These are phyloP conservation scores for Arrhopalites spinosus DNA, from an alignment of 2,888 invertebrate genomes.

Conservation along the genomic window DNA sequence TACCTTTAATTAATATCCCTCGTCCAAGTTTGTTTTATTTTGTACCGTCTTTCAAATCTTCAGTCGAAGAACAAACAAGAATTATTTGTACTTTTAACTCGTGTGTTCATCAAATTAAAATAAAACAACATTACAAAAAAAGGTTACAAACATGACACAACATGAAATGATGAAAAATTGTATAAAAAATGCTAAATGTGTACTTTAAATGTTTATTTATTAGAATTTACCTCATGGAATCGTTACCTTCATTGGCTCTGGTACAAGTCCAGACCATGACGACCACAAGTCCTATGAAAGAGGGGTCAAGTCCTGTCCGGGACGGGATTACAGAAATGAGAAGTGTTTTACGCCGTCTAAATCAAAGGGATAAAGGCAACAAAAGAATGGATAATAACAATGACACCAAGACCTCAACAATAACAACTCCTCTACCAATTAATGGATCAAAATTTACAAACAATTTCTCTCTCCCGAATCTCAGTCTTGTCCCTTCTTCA, in stretches of 20 bases:
- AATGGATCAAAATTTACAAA: not conserved
- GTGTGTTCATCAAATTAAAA: too few species aligned
- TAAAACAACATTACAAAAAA: too few species aligned
- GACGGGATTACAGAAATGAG: not conserved
- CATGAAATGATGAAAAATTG: too few species aligned
- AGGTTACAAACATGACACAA: too few species aligned
- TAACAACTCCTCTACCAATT: not conserved
- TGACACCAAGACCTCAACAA: not conserved
- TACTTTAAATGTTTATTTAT: too few species aligned
- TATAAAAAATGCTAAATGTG: too few species aligned
- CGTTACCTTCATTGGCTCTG: not conserved
- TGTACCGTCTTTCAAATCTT: too few species aligned
- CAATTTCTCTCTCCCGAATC: not conserved
- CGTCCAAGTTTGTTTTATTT: too few species aligned
- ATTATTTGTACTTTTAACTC: too few species aligned
- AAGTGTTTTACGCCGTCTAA: conserved; percentile 9
- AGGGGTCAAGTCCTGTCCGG: too few species aligned
- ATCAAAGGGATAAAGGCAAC: not conserved
- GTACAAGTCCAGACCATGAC: not conserved
- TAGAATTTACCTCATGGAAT: not conserved
- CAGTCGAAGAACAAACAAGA: too few species aligned
- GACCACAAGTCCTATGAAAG: not conserved
- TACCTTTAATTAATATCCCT: too few species aligned
- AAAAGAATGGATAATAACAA: not conserved
- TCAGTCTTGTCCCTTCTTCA: not conserved